Conservation (phyloP, 2,888 invertebrate genomes). For the Xestobium rufovillosum region DNA sequence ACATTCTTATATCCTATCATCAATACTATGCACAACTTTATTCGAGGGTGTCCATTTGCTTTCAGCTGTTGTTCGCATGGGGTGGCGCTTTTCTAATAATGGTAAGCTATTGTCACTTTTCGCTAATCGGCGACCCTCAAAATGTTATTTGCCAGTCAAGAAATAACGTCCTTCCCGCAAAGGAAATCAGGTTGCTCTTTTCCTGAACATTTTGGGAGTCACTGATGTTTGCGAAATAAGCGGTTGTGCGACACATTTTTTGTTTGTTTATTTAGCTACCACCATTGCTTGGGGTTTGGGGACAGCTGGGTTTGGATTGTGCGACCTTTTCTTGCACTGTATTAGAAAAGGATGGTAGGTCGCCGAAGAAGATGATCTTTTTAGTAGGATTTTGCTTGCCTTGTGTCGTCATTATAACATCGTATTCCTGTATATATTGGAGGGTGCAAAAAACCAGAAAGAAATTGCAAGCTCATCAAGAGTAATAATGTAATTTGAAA, state of each 20-base stretch:
- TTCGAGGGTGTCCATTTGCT: constrained; percentile 60
- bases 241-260: constrained; percentile 29
- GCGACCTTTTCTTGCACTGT: constrained; percentile 87
- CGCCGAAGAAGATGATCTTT: constrained; percentile 80
- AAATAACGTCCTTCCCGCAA: too few species aligned
- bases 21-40: constrained; percentile 73
- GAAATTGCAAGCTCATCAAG: constrained; percentile 64
- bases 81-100: constrained; percentile 64
- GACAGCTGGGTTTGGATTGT: constrained; percentile 69
- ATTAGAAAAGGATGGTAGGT: constrained; percentile 64
- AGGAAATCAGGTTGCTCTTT: too few species aligned
- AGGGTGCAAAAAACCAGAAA: constrained; percentile 65
- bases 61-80: constrained; percentile 78
- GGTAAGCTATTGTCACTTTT: constrained; percentile 45
- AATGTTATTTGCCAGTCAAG: neutral
- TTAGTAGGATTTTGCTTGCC: constrained; percentile 77
- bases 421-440: constrained; percentile 81
- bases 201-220: too few species aligned
- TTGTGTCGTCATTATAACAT: constrained; percentile 74
- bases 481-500: neutral
- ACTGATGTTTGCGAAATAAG: too few species aligned
- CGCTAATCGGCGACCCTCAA: neutral
- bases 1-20: constrained; percentile 76
- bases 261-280: constrained; percentile 54
- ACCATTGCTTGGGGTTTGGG: constrained; percentile 76